phyloP scores from a whole-genome alignment of 2,797 vertebrate species.

The Micromesistius poutassou region DNA sequence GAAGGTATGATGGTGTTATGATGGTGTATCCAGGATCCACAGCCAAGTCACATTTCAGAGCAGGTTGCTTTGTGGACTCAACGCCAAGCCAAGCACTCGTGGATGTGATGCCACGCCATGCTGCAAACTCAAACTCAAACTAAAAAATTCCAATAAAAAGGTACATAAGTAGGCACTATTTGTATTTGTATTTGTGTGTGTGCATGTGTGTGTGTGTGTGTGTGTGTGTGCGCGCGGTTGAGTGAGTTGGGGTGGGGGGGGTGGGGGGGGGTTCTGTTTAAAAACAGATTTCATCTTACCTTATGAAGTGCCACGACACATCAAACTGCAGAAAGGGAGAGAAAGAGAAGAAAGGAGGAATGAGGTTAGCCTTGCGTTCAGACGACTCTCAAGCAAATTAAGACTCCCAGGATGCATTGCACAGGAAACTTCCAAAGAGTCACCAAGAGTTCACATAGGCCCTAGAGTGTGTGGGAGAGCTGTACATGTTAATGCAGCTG shows the following conservation, averaged over 20 bases:
- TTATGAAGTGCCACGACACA: slow-evolving; percentile 56
- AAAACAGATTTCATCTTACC: slow-evolving; percentile 52
- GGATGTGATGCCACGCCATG: too few species aligned
- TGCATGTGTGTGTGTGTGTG: too few species aligned
- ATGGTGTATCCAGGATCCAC: background rate
- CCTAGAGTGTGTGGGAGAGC: background rate
- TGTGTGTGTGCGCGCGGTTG: background rate
- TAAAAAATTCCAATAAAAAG: too few species aligned
- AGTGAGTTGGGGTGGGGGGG: background rate
- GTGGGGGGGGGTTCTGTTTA: background rate
- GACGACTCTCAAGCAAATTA: slow-evolving; percentile 29
- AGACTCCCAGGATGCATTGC: slow-evolving; percentile 26
- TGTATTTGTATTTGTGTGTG: too few species aligned
- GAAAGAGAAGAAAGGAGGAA: slow-evolving; percentile 10
- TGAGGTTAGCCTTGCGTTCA: slow-evolving; percentile 31
- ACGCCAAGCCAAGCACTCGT: too few species aligned
- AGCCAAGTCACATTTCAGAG: too few species aligned
- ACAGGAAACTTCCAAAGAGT: slow-evolving; percentile 2
- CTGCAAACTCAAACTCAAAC: too few species aligned
- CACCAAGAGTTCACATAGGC: background rate
- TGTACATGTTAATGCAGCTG: background rate
- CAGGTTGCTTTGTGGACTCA: too few species aligned
- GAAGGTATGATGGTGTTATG: background rate
- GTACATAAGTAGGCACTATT: too few species aligned
- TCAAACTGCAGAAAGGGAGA: slow-evolving; percentile 51